phyloP scores from a whole-genome alignment of 2,113 vertebrate genomes.

The Rhabdornis inornatus region DNA sequence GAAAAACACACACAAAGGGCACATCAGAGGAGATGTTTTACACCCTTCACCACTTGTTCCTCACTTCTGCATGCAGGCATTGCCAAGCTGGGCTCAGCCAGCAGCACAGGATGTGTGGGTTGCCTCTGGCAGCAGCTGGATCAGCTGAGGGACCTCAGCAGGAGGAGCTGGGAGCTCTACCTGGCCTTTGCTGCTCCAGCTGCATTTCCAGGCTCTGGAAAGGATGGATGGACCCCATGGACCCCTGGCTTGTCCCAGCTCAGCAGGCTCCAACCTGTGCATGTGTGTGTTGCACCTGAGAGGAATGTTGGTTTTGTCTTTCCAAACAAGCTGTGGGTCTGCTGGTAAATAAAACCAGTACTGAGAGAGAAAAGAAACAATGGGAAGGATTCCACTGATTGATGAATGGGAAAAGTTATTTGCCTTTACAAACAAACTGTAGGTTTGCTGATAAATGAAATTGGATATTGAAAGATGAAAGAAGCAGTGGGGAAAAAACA shows the following conservation, averaged over 20 bases:
- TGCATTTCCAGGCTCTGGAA: not conserved
- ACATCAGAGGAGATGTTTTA: not conserved
- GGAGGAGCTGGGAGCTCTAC: not conserved
- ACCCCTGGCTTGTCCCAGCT: not conserved
- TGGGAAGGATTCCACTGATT: too few relatives aligned
- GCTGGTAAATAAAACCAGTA: too few relatives aligned
- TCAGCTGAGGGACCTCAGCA: not conserved
- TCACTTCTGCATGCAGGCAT: not conserved
- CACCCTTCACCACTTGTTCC: not conserved
- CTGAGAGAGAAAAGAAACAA: too few relatives aligned
- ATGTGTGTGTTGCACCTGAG: not conserved
- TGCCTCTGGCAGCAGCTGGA: not conserved
- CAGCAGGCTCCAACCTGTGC: not conserved
- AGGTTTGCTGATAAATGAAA: too few relatives aligned
- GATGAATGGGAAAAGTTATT: too few relatives aligned
- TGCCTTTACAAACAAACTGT: too few relatives aligned
- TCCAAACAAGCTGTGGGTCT: too few relatives aligned
- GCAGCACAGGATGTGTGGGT: not conserved
- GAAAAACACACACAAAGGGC: not conserved
- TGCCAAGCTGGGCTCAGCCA: not conserved
- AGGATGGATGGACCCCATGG: not conserved
- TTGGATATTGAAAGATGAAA: too few relatives aligned
- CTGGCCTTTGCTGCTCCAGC: not conserved
- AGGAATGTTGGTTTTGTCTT: too few relatives aligned
- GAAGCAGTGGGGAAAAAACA: too few relatives aligned